These are phyloP conservation scores for Eulimnadia texana DNA, from an alignment of 1,140 invertebrate genomes.

Conservation along the genomic window DNA sequence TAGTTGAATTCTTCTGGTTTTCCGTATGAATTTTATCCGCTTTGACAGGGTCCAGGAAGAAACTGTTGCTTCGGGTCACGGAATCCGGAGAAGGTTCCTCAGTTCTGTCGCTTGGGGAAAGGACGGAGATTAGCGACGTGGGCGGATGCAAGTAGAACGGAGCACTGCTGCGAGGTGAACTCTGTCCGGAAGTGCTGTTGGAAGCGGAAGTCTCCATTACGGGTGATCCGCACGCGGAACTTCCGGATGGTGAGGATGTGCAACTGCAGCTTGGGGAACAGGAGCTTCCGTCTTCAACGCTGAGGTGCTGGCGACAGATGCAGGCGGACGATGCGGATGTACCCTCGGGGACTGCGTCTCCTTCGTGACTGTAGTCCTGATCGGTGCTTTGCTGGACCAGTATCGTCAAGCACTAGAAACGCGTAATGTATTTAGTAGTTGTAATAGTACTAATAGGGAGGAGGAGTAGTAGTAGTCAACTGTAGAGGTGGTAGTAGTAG, in stretches of 20 bases:
- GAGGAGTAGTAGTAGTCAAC: no score
- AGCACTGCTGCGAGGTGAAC: constrained; percentile 30
- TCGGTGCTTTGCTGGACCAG: constrained; percentile 57
- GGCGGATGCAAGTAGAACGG: constrained; percentile 61
- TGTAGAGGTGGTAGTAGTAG: no score
- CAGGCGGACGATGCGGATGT: constrained; percentile 24
- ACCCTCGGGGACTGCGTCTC: constrained; percentile 17
- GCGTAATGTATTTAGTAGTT: no score
- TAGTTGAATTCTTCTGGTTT: no score
- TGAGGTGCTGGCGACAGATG: constrained; percentile 24
- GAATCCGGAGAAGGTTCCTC: constrained; percentile 36
- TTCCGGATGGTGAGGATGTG: background rate
- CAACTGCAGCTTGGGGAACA: constrained; percentile 9
- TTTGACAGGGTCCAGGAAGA: constrained; percentile 26
- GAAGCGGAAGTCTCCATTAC: constrained; percentile 16
- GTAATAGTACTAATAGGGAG: no score
- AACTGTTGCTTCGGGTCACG: constrained; percentile 27
- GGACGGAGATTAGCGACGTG: constrained; percentile 4
- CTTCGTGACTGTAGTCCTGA: constrained; percentile 37
- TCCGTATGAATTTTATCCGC: constrained; percentile 18
- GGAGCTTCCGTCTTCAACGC: background rate
- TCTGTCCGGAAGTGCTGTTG: no score
- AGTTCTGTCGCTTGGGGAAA: constrained; percentile 2
- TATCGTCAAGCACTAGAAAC: constrained; percentile 52
- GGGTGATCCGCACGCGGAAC: constrained; percentile 7